Evolutionary conservation across 2,888 invertebrate species (phyloP), one percentile per base, ranked within the genome.

Genomic region (Drosophila recens): DNA sequence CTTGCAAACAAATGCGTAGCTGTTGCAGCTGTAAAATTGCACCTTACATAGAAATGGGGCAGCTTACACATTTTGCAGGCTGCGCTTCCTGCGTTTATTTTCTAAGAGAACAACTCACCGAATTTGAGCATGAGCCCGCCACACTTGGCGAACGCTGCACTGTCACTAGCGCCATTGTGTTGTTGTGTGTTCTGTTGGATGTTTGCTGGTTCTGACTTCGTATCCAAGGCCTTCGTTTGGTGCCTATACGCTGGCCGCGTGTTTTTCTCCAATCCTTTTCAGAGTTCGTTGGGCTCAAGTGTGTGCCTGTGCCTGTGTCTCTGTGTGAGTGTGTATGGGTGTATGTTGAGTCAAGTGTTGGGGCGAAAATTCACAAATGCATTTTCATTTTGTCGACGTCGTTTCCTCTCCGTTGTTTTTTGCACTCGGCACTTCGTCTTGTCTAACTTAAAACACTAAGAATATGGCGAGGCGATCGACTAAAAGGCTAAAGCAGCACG

Each of bases 101-200:
- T 23, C n/a, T 34, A 42, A 43, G 4, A 15, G 23, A 53, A 64
- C 11, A 69, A 79, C 91, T 92, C 87, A 92, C 92, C 91, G 92
- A 92, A 90, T 91, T 92, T 84, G 92, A 92, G 86, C 92, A 91
- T 72, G 95, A 95, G 93, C 94, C 95, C 93, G 94, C 94, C 89
- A 94, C 94, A 93, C 95, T 95, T 87, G 95, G 95, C 87, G 95
- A 95, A 91, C 95, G 94, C 92, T 95, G 95, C 91, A 96, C 95
- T 89, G 95, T 95, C 92, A 96, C 95, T 92, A 95, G 93, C 92
- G 95, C 95, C 95, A 96, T 95, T 87, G 76, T 76, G 52, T 73
- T 76, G 52, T 73, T 59, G n/a, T 63, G 74, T 70, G 43, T 70
- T 45, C 40, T 59, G 46, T 73, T 74, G 57, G 57, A 53, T 74